A percentile compares a stretch with the other conserved stretches of the same genome.
Evolutionary conservation across 2,888 invertebrate genomes (phyloP).

Genomic region (Leptopilina myrica): DNA sequence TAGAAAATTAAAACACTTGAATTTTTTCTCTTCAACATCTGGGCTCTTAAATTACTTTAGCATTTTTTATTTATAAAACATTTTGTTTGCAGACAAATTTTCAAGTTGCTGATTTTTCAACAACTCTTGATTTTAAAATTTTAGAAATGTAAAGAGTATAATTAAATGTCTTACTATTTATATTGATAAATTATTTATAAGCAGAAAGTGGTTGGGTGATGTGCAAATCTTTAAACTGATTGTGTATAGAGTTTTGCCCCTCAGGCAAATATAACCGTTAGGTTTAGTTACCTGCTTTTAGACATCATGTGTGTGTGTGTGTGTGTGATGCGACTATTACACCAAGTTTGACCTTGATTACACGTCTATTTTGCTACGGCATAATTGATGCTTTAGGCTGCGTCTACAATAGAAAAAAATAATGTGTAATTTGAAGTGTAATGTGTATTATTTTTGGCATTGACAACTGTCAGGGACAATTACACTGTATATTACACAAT

Average conservation of each 20-base stretch:
- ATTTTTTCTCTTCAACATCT: no score
- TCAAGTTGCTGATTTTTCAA: no score
- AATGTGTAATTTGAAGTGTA: no score
- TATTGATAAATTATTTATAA: neutral
- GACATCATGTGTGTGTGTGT: neutral
- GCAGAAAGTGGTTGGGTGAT: neutral
- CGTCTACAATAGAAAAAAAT: no score
- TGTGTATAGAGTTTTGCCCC: constrained; percentile 55
- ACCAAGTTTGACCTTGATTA: constrained; percentile 25
- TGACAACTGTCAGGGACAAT: no score
- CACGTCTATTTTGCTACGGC: neutral
- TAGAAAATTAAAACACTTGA: no score
- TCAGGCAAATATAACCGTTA: constrained; percentile 63
- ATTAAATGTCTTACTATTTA: neutral
- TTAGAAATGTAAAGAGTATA: neutral
- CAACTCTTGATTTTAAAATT: no score
- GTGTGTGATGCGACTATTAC: neutral
- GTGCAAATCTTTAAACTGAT: neutral
- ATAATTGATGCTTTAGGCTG: neutral
- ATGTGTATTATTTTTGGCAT: no score
- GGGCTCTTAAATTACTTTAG: no score
- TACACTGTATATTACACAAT: no score
- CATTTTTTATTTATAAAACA: no score
- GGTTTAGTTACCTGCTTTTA: constrained; percentile 52
- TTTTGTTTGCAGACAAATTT: no score